Percentiles rank a stretch among this genome's conserved stretches.
Conservation (phyloP, 2,797 vertebrate species). For the Spinus pinus region DNA sequence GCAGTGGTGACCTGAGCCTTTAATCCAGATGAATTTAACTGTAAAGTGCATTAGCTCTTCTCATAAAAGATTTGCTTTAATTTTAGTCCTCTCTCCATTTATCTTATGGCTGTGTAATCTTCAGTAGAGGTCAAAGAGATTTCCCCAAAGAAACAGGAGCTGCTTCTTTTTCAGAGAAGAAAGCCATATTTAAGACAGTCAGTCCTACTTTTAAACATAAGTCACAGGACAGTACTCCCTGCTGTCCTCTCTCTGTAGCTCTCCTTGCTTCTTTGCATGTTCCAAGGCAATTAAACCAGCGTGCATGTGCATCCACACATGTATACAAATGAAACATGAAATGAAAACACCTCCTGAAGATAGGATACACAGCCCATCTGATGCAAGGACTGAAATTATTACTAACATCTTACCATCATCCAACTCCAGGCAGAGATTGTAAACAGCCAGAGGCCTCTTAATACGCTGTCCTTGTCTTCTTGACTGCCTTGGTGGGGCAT, state of each 20-base stretch:
- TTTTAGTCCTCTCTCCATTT: slow-evolving; percentile 71
- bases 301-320: neutral
- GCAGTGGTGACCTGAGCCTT: slow-evolving; percentile 29
- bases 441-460: slow-evolving; percentile 92
- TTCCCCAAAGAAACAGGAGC: slow-evolving; percentile 67
- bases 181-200: slow-evolving; percentile 11
- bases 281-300: slow-evolving; percentile 21
- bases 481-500: slow-evolving; percentile 89
- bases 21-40: slow-evolving; percentile 62
- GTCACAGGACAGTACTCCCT: neutral
- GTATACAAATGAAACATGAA: slow-evolving; percentile 30
- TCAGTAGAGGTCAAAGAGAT: slow-evolving; percentile 72
- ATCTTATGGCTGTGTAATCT: slow-evolving; percentile 68
- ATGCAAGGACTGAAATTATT: slow-evolving; percentile 7
- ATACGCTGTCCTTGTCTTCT: slow-evolving; percentile 86
- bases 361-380: neutral
- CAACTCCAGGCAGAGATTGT: slow-evolving; percentile 89
- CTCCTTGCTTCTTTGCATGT: neutral
- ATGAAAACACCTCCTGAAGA: slow-evolving; percentile 31
- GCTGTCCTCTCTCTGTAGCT: neutral
- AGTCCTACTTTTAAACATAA: neutral
- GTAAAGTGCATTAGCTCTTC: slow-evolving; percentile 53
- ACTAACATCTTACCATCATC: slow-evolving; percentile 85
- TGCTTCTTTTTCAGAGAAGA: slow-evolving; percentile 41
- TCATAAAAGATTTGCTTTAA: slow-evolving; percentile 68